Percentiles rank a stretch among this genome's conserved stretches.
These are phyloP conservation scores for Vidua chalybeata DNA, from an alignment of 2,113 vertebrate genomes.

Conservation along the genomic window DNA sequence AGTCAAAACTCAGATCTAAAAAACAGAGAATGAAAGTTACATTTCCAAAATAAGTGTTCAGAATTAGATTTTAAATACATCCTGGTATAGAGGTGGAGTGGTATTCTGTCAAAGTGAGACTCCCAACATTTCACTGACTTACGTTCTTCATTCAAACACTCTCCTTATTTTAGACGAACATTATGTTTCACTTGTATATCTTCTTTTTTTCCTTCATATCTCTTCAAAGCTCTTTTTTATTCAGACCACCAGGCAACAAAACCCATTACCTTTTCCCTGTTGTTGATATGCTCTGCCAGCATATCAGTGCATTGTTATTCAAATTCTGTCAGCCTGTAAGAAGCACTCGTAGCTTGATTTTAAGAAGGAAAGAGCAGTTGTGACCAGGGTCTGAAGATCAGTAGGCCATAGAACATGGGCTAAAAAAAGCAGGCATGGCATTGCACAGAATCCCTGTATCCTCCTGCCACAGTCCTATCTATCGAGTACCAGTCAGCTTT, in stretches of 20 bases:
- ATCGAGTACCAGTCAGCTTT: rapidly evolving
- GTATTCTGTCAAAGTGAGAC: neutral
- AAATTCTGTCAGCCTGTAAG: neutral
- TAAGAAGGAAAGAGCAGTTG: neutral
- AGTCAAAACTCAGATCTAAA: neutral
- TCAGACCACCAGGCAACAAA: neutral
- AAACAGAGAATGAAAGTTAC: neutral
- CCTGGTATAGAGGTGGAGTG: neutral
- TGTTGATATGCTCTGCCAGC: neutral
- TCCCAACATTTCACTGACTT: neutral
- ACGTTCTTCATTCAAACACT: neutral
- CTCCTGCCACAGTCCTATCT: neutral
- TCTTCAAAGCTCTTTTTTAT: neutral
- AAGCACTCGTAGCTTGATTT: neutral
- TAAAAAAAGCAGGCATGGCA: rapidly evolving
- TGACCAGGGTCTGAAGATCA: neutral
- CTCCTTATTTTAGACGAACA: neutral
- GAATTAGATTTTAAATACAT: neutral
- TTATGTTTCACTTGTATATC: neutral
- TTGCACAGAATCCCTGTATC: neutral
- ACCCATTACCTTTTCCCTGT: neutral
- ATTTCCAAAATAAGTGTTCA: neutral
- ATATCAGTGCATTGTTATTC: neutral
- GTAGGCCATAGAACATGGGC: rapidly evolving
- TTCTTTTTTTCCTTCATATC: neutral